These are phyloP conservation scores for Pegea sp. DNA, from an alignment of 23 tunicate genomes.

Conservation along the genomic window DNA sequence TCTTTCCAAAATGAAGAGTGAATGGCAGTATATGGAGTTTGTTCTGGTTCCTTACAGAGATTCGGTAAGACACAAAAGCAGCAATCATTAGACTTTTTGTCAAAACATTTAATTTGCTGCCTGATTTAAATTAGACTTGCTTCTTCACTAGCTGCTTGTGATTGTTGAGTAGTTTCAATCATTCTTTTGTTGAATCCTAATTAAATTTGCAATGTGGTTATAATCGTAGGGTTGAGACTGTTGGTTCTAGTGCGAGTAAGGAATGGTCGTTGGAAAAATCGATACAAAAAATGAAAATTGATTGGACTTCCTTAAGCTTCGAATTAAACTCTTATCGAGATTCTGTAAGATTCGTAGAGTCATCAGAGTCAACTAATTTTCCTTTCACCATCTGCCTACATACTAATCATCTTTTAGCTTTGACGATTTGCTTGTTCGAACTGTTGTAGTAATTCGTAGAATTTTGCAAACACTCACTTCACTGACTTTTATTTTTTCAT, in stretches of 20 bases:
- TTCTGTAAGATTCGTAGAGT: slow-evolving; percentile 25
- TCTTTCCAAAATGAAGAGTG: slow-evolving; percentile 65
- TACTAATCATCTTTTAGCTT: no score
- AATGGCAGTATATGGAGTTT: slow-evolving; percentile 75
- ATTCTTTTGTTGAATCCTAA: no score
- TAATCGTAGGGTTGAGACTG: slow-evolving; percentile 8
- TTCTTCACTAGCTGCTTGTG: neutral
- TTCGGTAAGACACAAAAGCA: slow-evolving; percentile 47
- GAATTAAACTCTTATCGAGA: slow-evolving; percentile 24
- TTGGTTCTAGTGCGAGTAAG: slow-evolving; percentile 20
- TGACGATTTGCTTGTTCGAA: no score
- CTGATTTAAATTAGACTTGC: neutral
- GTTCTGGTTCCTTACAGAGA: slow-evolving; percentile 67
- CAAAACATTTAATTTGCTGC: no score
- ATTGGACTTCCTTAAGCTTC: slow-evolving; percentile 15
- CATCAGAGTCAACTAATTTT: no score
- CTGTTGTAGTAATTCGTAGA: no score
- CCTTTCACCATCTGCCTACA: no score
- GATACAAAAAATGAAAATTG: slow-evolving; percentile 21
- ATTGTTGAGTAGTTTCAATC: no score
- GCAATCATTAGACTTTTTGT: no score
- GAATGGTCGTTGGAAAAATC: slow-evolving; percentile 36
- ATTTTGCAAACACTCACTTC: no score
- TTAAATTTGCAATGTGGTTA: no score
- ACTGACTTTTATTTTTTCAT: no score